Evolutionary conservation across 1,140 invertebrate genomes (phyloP), one percentile per base, ranked within the genome.

Genomic region (Conus betulinus): DNA sequence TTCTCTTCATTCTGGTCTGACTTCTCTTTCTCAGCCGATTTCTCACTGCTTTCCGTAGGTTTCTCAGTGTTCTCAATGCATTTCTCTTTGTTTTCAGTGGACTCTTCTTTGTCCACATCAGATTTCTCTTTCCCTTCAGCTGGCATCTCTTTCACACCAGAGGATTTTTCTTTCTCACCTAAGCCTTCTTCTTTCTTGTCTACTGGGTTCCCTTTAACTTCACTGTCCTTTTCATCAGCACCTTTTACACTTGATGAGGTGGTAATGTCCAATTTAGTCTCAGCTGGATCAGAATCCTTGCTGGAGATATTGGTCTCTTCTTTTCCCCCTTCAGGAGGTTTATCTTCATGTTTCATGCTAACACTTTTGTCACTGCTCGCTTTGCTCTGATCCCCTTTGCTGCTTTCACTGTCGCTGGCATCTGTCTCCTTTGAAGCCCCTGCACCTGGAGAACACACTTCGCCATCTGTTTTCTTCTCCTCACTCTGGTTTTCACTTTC

Each of bases 101-200:
- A 79, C 15, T 85, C 23, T 76, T 89, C 84, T 74, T 84, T 63
- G 13, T 89, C 79, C 89, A 67, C 81, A 63, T 88, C 85, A 25
- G 60, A 25, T 78, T 88, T 85, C 7, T 79, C 57, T 27, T 74
- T 67, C 55, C 84, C 83, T n/a, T 88, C 78, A n/a, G 89, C 78
- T 13, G 57, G 67, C 1, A 52, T 17, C 83, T 81, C 84, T 6
- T 78, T 78, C 15, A 88, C 84, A 79, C 8, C 86, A 25, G 53
- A 71, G n/a, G 27, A 71, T 27, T 89, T 25, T 13, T 71, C 60
- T 10, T 57, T 11, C 25, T 90, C 89, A 57, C 25, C 39, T 7
- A 15, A 3, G 5, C 25, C 25, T 78, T 27, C 39, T 78, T 8
- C 76, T 25, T 27, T 78, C 39, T 78, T 17, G 20, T 23, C 20